Percentiles rank a stretch among this genome's conserved stretches.
Evolutionary conservation across 2,797 vertebrate genomes (phyloP).

Genomic region (Pseudopleuronectes americanus): DNA sequence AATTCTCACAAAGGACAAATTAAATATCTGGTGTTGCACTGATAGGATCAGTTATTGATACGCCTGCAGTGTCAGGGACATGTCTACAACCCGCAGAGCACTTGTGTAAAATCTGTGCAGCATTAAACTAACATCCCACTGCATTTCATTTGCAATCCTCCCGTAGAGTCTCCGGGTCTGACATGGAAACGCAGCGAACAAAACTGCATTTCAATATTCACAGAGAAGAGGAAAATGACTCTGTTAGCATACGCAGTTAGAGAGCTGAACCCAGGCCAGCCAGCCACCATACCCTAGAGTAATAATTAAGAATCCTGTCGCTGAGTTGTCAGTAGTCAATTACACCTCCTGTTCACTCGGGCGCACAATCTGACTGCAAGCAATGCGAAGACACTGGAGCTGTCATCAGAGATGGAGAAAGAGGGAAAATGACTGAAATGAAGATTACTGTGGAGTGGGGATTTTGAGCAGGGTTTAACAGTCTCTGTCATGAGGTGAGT

Average conservation of each 20-base stretch:
- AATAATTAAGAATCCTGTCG: conserved; percentile 86
- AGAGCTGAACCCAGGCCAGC: conserved; percentile 74
- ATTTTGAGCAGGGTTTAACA: conserved; percentile 78
- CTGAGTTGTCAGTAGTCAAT: conserved; percentile 85
- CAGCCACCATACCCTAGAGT: conserved; percentile 80
- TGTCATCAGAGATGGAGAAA: conserved; percentile 79
- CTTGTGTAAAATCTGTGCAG: conserved; percentile 48
- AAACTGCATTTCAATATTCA: conserved; percentile 80
- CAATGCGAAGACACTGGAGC: conserved; percentile 73
- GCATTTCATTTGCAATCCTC: conserved; percentile 74
- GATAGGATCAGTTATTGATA: conserved; percentile 27
- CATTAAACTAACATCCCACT: conserved; percentile 53
- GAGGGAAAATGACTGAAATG: conserved; percentile 81
- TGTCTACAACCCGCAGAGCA: conserved; percentile 46
- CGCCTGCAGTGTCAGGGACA: conserved; percentile 26
- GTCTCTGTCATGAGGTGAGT: conserved; percentile 84
- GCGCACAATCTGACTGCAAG: conserved; percentile 80
- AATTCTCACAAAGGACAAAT: conserved; percentile 23
- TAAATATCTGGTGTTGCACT: conserved; percentile 12
- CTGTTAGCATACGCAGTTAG: conserved; percentile 76
- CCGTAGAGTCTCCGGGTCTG: conserved; percentile 57
- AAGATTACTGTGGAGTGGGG: conserved; percentile 82
- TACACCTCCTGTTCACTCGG: conserved; percentile 81
- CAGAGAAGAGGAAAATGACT: conserved; percentile 73
- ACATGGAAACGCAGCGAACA: conserved; percentile 64